A percentile compares a stretch with the other conserved stretches of the same genome.
These are phyloP conservation scores for Dinocampus coccinellae DNA, from an alignment of 2,888 invertebrate genomes.

Conservation along the genomic window DNA sequence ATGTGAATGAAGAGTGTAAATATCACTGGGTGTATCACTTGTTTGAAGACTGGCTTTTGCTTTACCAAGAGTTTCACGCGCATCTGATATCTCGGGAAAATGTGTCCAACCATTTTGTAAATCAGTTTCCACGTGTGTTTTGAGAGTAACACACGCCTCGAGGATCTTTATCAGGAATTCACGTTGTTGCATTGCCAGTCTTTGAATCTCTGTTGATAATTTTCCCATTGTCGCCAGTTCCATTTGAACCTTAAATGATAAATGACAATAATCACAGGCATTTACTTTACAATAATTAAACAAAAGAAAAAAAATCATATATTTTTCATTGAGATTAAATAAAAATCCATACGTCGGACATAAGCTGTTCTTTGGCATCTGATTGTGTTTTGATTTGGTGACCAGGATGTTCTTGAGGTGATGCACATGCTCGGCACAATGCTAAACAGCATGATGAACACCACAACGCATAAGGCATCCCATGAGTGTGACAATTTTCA, in stretches of 20 bases:
- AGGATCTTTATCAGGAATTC: conserved; percentile 80
- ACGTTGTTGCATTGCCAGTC: conserved; percentile 78
- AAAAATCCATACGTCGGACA: conserved; percentile 72
- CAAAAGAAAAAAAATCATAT: not conserved
- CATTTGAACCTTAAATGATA: conserved; percentile 70
- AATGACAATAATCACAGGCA: conserved; percentile 4
- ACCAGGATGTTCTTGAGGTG: conserved; percentile 76
- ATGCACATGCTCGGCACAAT: conserved; percentile 78
- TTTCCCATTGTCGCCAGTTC: conserved; percentile 79
- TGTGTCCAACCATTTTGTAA: conserved; percentile 78
- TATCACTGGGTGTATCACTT: conserved; percentile 74
- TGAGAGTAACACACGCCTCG: conserved; percentile 81
- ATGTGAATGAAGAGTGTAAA: conserved; percentile 75
- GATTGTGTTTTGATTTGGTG: conserved; percentile 79
- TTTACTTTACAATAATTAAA: not conserved
- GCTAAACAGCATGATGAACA: conserved; percentile 77
- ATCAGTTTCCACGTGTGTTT: conserved; percentile 82
- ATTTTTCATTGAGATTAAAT: too few species aligned
- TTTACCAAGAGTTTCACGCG: conserved; percentile 75
- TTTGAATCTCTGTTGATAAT: conserved; percentile 79
- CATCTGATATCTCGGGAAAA: conserved; percentile 76
- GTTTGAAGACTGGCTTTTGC: conserved; percentile 74
- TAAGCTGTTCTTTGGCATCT: conserved; percentile 78
- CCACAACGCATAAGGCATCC: conserved; percentile 81
- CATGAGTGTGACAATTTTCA: conserved; percentile 80